Evolutionary conservation across 2,797 vertebrate species (phyloP).

Genomic region (Myotis planiceps): DNA sequence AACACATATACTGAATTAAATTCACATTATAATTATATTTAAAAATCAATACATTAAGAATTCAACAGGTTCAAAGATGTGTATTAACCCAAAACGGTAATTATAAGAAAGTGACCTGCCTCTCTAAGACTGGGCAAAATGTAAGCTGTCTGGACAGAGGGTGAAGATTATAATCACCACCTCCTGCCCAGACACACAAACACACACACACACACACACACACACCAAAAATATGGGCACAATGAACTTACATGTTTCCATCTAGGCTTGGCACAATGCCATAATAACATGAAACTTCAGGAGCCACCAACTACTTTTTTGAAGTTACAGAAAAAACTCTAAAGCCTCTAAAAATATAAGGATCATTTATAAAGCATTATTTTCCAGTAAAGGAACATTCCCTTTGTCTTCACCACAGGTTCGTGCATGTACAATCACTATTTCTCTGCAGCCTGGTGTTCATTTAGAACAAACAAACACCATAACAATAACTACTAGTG

Average conservation of each 20-base stretch:
- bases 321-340: not conserved
- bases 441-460: not conserved
- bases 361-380: not conserved
- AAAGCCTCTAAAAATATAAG: not conserved
- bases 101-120: constrained; percentile 80
- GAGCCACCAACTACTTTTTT: not conserved
- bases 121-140: constrained; percentile 50
- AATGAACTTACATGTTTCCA: not conserved
- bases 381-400: not conserved
- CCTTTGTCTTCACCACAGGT: not conserved
- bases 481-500: not conserved
- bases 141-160: constrained; percentile 57
- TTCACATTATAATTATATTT: constrained; percentile 70
- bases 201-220: not conserved
- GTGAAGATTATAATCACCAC: not conserved
- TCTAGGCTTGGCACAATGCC: not conserved
- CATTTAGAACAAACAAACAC: not conserved
- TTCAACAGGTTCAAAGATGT: constrained; percentile 85
- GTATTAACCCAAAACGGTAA: constrained; percentile 78
- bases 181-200: not conserved
- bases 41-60: constrained; percentile 81
- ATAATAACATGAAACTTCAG: not conserved
- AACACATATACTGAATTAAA: constrained; percentile 81
- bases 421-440: not conserved
- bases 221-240: not conserved